Evolutionary conservation across 2,113 vertebrate species (phyloP).

Genomic region (Lamprologus callipterus): DNA sequence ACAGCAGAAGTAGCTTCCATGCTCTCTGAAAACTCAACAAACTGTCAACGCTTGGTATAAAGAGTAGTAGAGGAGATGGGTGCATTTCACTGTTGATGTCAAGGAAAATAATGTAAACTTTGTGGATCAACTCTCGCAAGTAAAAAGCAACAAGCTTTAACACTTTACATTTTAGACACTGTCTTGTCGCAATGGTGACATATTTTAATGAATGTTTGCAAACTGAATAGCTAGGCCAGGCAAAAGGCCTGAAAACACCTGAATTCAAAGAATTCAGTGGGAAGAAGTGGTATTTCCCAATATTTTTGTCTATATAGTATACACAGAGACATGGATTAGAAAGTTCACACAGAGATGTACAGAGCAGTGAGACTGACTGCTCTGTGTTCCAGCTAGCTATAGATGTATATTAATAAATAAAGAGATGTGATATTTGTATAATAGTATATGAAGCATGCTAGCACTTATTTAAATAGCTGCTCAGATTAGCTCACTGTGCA

Average conservation of each 20-base stretch:
- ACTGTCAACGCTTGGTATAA: neutral
- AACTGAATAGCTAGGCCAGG: neutral
- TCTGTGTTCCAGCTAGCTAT: neutral
- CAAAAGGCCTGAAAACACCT: neutral
- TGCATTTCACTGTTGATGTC: neutral
- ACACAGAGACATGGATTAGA: neutral
- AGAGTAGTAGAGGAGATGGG: neutral
- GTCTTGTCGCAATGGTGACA: neutral
- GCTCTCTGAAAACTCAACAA: neutral
- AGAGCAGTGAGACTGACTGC: neutral
- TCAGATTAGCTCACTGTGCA: neutral
- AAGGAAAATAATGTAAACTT: neutral
- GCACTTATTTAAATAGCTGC: neutral
- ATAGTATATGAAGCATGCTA: neutral
- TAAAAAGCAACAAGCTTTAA: neutral
- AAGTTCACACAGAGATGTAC: neutral
- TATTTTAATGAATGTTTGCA: neutral
- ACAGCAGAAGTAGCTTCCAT: neutral
- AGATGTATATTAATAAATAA: neutral
- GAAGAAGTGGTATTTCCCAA: neutral
- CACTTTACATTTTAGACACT: neutral
- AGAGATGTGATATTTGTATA: neutral
- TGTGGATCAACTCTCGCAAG: neutral
- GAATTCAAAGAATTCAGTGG: neutral
- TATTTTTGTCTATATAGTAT: neutral